These are phyloP conservation scores for Rhagophthalmus giganteus DNA, from an alignment of 2,888 invertebrate species.

Conservation along the genomic window DNA sequence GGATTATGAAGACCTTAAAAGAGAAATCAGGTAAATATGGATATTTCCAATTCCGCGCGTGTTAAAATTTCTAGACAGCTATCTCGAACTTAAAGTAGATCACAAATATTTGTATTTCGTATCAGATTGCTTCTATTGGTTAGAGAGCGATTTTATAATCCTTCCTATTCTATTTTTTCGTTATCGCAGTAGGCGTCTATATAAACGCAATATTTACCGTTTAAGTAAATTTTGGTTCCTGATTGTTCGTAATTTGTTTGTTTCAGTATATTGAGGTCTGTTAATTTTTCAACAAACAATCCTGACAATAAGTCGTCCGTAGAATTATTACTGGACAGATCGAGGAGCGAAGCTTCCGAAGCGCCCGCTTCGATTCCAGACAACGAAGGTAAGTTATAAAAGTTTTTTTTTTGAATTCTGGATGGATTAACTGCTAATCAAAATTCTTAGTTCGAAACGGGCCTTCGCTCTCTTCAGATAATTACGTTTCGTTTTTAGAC, in stretches of 20 bases:
- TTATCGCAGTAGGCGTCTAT: slow-evolving; percentile 18
- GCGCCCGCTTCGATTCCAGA: slow-evolving; percentile 58
- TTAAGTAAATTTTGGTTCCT: slow-evolving; percentile 1
- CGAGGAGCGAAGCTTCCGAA: slow-evolving; percentile 64
- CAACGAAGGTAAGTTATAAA: slow-evolving; percentile 51
- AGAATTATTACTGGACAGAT: slow-evolving; percentile 77
- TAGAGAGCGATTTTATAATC: slow-evolving; percentile 12
- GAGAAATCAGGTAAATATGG: slow-evolving; percentile 73
- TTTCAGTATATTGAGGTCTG: slow-evolving; percentile 75
- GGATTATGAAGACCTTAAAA: slow-evolving; percentile 91
- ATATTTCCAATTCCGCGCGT: not conserved
- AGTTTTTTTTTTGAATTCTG: slow-evolving; percentile 1
- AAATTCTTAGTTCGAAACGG: too few relatives aligned
- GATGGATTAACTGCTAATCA: too few relatives aligned
- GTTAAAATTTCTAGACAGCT: slow-evolving; percentile 5
- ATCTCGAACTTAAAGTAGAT: slow-evolving; percentile 12
- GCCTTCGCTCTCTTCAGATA: too few relatives aligned
- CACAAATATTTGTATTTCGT: slow-evolving; percentile 20
- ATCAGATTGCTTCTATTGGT: slow-evolving; percentile 23
- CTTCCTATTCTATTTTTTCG: slow-evolving; percentile 8
- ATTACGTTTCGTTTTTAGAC: too few relatives aligned
- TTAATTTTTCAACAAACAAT: slow-evolving; percentile 68
- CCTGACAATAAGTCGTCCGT: slow-evolving; percentile 64
- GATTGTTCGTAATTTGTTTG: slow-evolving; percentile 42
- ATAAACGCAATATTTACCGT: slow-evolving; percentile 2